These are phyloP conservation scores for Atethmia centrago DNA, from an alignment of 2,888 invertebrate species.

Conservation along the genomic window DNA sequence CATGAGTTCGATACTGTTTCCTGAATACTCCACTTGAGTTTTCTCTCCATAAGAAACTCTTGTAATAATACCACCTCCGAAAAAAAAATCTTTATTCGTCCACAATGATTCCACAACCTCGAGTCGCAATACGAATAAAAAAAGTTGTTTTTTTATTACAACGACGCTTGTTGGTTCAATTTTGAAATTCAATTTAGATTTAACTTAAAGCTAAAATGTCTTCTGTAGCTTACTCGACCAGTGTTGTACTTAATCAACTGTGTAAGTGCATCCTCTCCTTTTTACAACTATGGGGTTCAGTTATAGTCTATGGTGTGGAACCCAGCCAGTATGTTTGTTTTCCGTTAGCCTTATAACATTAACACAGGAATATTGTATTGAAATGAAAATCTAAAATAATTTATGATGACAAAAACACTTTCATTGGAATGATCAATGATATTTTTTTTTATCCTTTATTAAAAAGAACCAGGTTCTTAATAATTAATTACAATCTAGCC, in stretches of 20 bases:
- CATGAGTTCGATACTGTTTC: background rate
- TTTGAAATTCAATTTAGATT: constrained; percentile 76
- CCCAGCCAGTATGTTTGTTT: background rate
- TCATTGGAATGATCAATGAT: too few species aligned
- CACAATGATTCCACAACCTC: constrained; percentile 34
- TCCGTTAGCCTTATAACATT: background rate
- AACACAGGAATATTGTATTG: too few species aligned
- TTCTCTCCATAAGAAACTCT: too few species aligned
- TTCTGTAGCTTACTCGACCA: constrained; percentile 25
- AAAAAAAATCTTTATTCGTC: constrained; percentile 14
- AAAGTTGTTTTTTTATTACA: constrained; percentile 71
- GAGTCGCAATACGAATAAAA: constrained; percentile 73
- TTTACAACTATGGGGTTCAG: background rate
- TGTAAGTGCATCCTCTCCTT: constrained; percentile 1
- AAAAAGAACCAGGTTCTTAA: too few species aligned
- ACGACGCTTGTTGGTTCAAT: constrained; percentile 73
- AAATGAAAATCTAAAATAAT: too few species aligned
- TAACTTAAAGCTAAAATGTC: constrained; percentile 62
- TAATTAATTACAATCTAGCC: too few species aligned
- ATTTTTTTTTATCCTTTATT: too few species aligned
- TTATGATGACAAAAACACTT: too few species aligned
- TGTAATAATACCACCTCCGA: constrained; percentile 31
- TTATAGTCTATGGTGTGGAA: background rate
- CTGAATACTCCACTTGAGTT: background rate
- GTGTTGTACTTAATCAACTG: constrained; percentile 51